Percentiles rank a stretch among this genome's conserved stretches.
Conservation (phyloP, 1,140 invertebrate genomes). For the Zaprionus taronus region DNA sequence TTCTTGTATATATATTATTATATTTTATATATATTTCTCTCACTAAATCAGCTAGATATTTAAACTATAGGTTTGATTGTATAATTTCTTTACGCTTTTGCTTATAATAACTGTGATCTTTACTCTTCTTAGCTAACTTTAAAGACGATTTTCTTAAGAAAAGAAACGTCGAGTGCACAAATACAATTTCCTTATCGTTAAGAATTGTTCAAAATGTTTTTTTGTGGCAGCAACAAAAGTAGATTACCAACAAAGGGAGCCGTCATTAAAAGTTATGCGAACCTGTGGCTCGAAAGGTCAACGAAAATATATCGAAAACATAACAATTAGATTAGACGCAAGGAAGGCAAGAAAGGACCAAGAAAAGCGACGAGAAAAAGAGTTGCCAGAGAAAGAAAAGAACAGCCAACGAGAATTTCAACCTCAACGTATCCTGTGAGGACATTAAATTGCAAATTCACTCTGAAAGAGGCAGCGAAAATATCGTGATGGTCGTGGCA, state of each 20-base stretch:
- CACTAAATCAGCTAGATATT: no score
- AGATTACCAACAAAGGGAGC: slow-evolving; percentile 14
- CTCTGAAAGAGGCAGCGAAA: slow-evolving; percentile 6
- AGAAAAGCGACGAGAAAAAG: slow-evolving; percentile 33
- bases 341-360: not conserved
- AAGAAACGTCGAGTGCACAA: not conserved
- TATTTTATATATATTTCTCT: no score
- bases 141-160: not conserved
- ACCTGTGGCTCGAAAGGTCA: slow-evolving; percentile 26
- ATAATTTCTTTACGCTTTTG: no score
- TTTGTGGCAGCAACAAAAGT: not conserved
- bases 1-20: no score
- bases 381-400: slow-evolving; percentile 34
- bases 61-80: no score
- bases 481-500: not conserved
- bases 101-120: no score
- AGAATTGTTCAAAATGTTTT: not conserved
- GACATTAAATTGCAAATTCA: slow-evolving; percentile 62
- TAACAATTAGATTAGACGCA: slow-evolving; percentile 37
- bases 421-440: slow-evolving; percentile 3
- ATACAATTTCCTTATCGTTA: not conserved
- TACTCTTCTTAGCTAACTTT: not conserved
- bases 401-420: slow-evolving; percentile 17
- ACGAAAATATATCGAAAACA: slow-evolving; percentile 34
- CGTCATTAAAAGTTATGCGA: slow-evolving; percentile 41